Evolutionary conservation across 1,140 invertebrate species (phyloP).

Genomic region (Delia radicum): DNA sequence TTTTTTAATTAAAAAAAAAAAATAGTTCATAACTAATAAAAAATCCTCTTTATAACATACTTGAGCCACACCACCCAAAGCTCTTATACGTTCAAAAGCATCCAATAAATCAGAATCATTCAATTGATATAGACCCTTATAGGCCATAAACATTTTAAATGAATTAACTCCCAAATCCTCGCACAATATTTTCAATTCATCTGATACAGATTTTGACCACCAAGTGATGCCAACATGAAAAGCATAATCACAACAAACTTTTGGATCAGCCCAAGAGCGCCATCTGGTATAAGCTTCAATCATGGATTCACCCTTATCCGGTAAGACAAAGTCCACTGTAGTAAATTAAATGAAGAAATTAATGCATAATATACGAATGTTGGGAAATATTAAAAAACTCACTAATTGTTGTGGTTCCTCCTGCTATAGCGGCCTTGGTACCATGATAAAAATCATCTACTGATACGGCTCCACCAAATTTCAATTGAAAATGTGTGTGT

Average conservation of each 20-base stretch:
- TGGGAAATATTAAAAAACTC: slow-evolving; percentile 41
- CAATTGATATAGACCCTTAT: slow-evolving; percentile 90
- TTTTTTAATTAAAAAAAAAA: background rate
- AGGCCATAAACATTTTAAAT: slow-evolving; percentile 99
- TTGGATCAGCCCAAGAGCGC: slow-evolving; percentile 86
- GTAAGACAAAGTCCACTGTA: slow-evolving; percentile 88
- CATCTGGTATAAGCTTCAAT: slow-evolving; percentile 91
- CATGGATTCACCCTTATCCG: slow-evolving; percentile 79
- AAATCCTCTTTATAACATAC: slow-evolving; percentile 37
- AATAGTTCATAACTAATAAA: background rate
- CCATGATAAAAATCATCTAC: slow-evolving; percentile 90
- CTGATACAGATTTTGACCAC: slow-evolving; percentile 81
- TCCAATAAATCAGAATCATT: slow-evolving; percentile 86
- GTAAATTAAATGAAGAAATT: slow-evolving; percentile 25
- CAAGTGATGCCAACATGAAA: slow-evolving; percentile 90
- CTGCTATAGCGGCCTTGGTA: slow-evolving; percentile 84
- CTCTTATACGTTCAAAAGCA: slow-evolving; percentile 77
- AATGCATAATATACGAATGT: background rate
- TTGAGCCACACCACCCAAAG: slow-evolving; percentile 81
- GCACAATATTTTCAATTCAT: slow-evolving; percentile 79
- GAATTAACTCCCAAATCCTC: slow-evolving; percentile 89
- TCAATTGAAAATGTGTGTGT: slow-evolving; percentile 84
- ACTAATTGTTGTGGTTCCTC: slow-evolving; percentile 90
- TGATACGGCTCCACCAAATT: slow-evolving; percentile 80
- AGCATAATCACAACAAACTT: slow-evolving; percentile 97